Percentiles rank a stretch among this genome's conserved stretches.
These are phyloP conservation scores for Cettia cetti DNA, from an alignment of 2,113 vertebrate species.

Conservation along the genomic window DNA sequence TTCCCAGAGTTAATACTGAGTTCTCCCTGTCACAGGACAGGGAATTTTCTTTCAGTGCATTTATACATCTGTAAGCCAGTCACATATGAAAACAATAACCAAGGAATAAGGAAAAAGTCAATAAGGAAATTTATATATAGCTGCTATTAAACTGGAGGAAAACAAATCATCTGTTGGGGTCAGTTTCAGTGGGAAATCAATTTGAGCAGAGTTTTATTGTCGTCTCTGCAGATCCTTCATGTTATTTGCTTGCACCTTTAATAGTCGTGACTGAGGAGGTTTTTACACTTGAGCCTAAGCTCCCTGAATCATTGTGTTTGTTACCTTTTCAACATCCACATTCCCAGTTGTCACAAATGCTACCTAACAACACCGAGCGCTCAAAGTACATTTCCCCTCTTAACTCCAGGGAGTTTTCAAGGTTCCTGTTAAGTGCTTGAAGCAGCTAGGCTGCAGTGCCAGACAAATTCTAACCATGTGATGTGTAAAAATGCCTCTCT, in stretches of 20 bases:
- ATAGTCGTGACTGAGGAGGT: not conserved
- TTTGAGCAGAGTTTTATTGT: conserved; percentile 39
- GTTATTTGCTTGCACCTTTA: conserved; percentile 55
- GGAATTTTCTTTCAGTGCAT: not conserved
- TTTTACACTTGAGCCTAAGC: conserved; percentile 43
- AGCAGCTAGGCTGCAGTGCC: not conserved
- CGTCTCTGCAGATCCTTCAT: conserved; percentile 10
- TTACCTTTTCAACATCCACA: conserved; percentile 52
- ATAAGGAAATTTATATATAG: conserved; percentile 58
- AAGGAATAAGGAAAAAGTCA: conserved; percentile 40
- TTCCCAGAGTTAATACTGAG: not conserved
- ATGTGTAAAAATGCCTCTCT: not conserved
- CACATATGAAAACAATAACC: conserved; percentile 58
- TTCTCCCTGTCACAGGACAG: not conserved
- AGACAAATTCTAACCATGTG: not conserved
- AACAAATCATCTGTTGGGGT: conserved; percentile 43
- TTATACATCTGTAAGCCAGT: not conserved
- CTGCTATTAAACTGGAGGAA: conserved; percentile 51
- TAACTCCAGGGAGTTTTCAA: not conserved
- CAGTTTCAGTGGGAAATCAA: conserved; percentile 47
- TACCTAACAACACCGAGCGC: not conserved
- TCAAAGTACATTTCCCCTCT: conserved; percentile 8
- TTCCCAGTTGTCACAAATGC: conserved; percentile 31
- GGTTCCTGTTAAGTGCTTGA: not conserved
- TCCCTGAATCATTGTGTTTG: conserved; percentile 23